A percentile compares a stretch with the other conserved stretches of the same genome.
phyloP scores from a whole-genome alignment of 2,113 vertebrate genomes.

The Copsychus sechellarum region DNA sequence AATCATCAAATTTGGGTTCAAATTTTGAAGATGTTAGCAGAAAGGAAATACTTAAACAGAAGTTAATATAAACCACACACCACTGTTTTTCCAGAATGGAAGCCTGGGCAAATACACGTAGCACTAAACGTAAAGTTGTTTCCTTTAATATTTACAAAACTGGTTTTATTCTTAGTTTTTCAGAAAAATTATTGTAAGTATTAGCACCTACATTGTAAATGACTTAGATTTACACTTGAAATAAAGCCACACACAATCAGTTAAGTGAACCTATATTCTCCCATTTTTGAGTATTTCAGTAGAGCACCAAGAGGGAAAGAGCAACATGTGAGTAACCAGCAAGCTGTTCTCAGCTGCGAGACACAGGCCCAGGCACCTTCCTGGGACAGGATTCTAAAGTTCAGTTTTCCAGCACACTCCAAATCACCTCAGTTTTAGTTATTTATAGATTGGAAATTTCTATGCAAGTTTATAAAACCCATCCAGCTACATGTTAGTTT shows the following conservation, averaged over 20 bases:
- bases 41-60: background rate
- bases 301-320: background rate
- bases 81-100: background rate
- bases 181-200: background rate
- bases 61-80: background rate
- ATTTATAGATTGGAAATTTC: slow-evolving; percentile 34
- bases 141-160: slow-evolving; percentile 44
- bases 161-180: slow-evolving; percentile 42
- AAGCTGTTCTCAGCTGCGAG: background rate
- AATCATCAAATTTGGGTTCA: background rate
- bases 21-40: background rate
- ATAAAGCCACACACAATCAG: background rate
- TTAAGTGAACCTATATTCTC: background rate
- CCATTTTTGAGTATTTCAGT: background rate
- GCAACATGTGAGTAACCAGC: background rate
- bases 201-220: slow-evolving; percentile 47
- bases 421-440: background rate
- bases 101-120: background rate
- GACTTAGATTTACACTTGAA: background rate
- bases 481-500: slow-evolving; percentile 60
- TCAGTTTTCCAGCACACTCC: background rate
- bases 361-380: background rate
- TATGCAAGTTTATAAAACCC: slow-evolving; percentile 59
- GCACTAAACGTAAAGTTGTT: background rate
- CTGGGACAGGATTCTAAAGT: background rate